Evolutionary conservation across 2,113 vertebrate genomes (phyloP).

Genomic region (Heterochromis multidens): DNA sequence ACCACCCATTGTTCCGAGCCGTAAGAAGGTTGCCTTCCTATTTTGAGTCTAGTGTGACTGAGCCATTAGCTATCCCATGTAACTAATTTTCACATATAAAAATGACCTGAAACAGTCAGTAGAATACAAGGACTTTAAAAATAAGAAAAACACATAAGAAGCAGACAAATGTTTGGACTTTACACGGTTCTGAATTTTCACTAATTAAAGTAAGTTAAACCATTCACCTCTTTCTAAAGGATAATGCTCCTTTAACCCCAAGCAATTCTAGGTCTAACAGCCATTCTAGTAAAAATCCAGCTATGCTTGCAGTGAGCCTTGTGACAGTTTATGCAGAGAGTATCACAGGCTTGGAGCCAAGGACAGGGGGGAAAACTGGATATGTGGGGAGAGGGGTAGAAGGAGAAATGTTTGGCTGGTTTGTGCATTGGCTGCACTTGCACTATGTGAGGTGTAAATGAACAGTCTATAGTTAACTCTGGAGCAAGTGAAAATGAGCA

Average conservation of each 20-base stretch:
- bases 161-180: not conserved
- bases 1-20: not conserved
- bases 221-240: not conserved
- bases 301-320: not conserved
- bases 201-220: not conserved
- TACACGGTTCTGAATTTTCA: not conserved
- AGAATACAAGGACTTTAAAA: not conserved
- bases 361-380: not conserved
- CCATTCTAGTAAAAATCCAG: not conserved
- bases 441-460: slow-evolving; percentile 35
- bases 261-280: not conserved
- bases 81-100: not conserved
- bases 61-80: not conserved
- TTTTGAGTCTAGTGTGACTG: not conserved
- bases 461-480: not conserved
- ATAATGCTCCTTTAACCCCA: not conserved
- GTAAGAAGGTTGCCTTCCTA: not conserved
- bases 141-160: not conserved
- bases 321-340: not conserved
- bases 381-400: not conserved
- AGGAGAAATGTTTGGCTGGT: not conserved
- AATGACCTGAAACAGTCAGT: not conserved
- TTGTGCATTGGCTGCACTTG: not conserved
- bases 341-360: not conserved
- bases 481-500: slow-evolving; percentile 8